Base-by-base conservation (phyloP, 2,797 vertebrate species). In the Triplophysa bombifrons region DNA sequence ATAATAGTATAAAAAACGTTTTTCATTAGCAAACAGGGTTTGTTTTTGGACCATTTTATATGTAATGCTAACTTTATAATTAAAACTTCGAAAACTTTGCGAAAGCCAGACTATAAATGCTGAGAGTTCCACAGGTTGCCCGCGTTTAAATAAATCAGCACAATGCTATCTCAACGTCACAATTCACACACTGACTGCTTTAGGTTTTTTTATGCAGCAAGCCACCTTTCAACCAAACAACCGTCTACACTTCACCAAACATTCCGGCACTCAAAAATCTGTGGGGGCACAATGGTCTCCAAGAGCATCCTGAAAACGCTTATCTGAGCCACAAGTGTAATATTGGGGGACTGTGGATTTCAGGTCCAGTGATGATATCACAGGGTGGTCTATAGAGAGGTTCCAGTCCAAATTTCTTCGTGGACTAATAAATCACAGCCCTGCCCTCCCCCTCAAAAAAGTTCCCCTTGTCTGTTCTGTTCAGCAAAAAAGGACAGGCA, bases 161-260 rank as follows among this genome's bases (percentile, higher is more conserved):
- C 55, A 58, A 78, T 69, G 44, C 38, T 61, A 63, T 69, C 60
- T 74, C 22, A 56, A 61, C 51, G 27, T 63, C 76, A 76, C 66
- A 38, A 72, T 25, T 51, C 74, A 76, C 63, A 80, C 55, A 65
- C 61, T 70, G 41, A 72, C 44, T n/a, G 67, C 68, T 34, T 55
- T 48, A 76, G 41, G 38, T 60, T 53, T 44, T 4, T 50, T 73
- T 67, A 68, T 72, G 25, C 71, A 74, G 61, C 76, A 81, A 48
- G 72, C 50, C 19, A 73, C 67, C 72, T 22, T 51, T 72, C 60
- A 53, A 56, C 13, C 22, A 70, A 44, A 66, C 20, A 67, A 13
- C 16, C 14, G 56, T 22, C 48, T 25, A 30, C 65, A 30, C 64
- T 73, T 61, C 27, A 69, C 70, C 38, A 68, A 50, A 44, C 44